phyloP scores from a whole-genome alignment of 2,888 invertebrate species.

The Clitarchus hookeri region DNA sequence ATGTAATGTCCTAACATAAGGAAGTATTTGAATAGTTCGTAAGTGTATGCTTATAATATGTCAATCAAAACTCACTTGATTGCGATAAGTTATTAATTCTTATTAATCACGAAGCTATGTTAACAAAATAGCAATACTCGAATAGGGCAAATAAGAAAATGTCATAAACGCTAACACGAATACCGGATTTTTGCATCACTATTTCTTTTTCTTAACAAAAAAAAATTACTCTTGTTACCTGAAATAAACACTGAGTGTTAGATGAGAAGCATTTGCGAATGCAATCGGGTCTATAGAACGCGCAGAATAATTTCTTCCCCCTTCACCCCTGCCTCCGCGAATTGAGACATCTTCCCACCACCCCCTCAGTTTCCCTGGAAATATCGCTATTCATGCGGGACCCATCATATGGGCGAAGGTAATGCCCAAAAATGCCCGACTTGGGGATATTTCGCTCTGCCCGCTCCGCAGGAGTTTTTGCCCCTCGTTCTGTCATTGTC shows the following conservation, averaged over 20 bases:
- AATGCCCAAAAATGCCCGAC: slow-evolving; percentile 38
- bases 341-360: not conserved
- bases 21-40: too few relatives aligned
- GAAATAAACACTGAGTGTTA: not conserved
- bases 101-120: too few relatives aligned
- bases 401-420: slow-evolving; percentile 38
- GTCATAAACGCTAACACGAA: too few relatives aligned
- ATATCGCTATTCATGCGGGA: slow-evolving; percentile 37
- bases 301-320: not conserved
- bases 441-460: not conserved
- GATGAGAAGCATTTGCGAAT: not conserved
- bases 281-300: not conserved
- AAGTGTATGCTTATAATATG: too few relatives aligned
- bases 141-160: too few relatives aligned
- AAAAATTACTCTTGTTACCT: too few relatives aligned
- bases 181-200: too few relatives aligned
- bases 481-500: slow-evolving; percentile 26
- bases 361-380: not conserved
- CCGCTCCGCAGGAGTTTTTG: not conserved
- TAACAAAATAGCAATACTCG: too few relatives aligned
- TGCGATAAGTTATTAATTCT: too few relatives aligned
- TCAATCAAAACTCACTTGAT: too few relatives aligned
- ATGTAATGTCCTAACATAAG: too few relatives aligned
- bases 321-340: not conserved
- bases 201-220: too few relatives aligned